phyloP scores from a whole-genome alignment of 2,888 invertebrate species.

The Erynnis tages region DNA sequence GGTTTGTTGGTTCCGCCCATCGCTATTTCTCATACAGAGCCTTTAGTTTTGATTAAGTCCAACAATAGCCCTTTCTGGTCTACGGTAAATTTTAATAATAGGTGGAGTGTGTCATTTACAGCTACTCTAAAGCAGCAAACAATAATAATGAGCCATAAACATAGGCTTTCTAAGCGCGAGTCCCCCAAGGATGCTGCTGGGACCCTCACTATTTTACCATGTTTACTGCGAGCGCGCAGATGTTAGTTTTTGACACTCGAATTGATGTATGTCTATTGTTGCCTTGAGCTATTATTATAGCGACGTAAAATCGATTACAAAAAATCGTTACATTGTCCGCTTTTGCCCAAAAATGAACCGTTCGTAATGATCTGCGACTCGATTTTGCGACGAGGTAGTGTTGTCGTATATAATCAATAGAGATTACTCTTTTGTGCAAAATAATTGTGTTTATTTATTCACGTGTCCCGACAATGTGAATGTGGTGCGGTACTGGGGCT shows the following conservation, averaged over 20 bases:
- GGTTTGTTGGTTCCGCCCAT: slow-evolving; percentile 20
- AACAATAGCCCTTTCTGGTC: slow-evolving; percentile 63
- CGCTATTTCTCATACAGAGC: slow-evolving; percentile 30
- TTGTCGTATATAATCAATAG: slow-evolving; percentile 68
- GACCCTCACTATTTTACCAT: slow-evolving; percentile 66
- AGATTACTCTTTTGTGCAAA: slow-evolving; percentile 72
- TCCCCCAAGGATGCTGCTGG: slow-evolving; percentile 65
- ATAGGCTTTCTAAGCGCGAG: slow-evolving; percentile 62
- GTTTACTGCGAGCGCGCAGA: slow-evolving; percentile 78
- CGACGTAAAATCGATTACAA: slow-evolving; percentile 64
- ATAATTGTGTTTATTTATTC: slow-evolving; percentile 81
- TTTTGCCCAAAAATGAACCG: slow-evolving; percentile 62
- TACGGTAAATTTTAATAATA: slow-evolving; percentile 75
- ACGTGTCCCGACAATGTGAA: slow-evolving; percentile 73
- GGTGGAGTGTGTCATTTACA: slow-evolving; percentile 76
- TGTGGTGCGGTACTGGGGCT: slow-evolving; percentile 72
- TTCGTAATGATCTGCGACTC: slow-evolving; percentile 52
- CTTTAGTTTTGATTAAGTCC: slow-evolving; percentile 59
- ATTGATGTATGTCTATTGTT: slow-evolving; percentile 77
- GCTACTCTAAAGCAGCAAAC: slow-evolving; percentile 71
- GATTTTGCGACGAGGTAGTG: slow-evolving; percentile 46
- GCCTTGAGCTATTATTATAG: slow-evolving; percentile 60
- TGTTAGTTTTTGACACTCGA: slow-evolving; percentile 81
- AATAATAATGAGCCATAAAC: slow-evolving; percentile 79
- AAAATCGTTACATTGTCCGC: slow-evolving; percentile 60